phyloP scores from a whole-genome alignment of 2,113 vertebrate species.

The Bos javanicus region DNA sequence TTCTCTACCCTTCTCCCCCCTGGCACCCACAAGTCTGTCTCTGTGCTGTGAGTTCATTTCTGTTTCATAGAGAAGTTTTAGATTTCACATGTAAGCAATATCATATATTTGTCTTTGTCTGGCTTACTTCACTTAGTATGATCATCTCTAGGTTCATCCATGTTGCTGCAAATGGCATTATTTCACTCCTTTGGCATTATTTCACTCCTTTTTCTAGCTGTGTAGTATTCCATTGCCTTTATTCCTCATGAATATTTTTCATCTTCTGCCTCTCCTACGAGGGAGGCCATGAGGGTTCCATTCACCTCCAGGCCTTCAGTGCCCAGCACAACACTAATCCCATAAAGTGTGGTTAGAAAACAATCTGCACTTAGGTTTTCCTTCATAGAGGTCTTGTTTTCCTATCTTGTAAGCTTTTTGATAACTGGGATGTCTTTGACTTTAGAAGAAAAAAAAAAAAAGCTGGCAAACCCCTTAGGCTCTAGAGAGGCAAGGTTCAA shows the following conservation, averaged over 20 bases:
- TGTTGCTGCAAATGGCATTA: not conserved
- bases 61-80: not conserved
- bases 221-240: not conserved
- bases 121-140: not conserved
- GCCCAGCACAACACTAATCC: not conserved
- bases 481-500: not conserved
- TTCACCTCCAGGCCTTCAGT: not conserved
- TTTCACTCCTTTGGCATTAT: not conserved
- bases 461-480: not conserved
- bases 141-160: not conserved
- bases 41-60: not conserved
- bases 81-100: not conserved
- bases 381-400: not conserved
- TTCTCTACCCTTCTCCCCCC: not conserved
- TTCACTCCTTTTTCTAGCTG: not conserved
- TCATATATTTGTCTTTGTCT: not conserved
- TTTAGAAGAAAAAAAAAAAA: not conserved
- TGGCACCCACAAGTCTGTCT: not conserved
- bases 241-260: not conserved
- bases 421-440: not conserved
- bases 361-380: not conserved
- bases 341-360: not conserved
- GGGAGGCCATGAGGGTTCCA: not conserved
- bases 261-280: not conserved
- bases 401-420: not conserved